These are phyloP conservation scores for Ciconia stormi DNA, from an alignment of 2,113 vertebrate species.

Conservation along the genomic window DNA sequence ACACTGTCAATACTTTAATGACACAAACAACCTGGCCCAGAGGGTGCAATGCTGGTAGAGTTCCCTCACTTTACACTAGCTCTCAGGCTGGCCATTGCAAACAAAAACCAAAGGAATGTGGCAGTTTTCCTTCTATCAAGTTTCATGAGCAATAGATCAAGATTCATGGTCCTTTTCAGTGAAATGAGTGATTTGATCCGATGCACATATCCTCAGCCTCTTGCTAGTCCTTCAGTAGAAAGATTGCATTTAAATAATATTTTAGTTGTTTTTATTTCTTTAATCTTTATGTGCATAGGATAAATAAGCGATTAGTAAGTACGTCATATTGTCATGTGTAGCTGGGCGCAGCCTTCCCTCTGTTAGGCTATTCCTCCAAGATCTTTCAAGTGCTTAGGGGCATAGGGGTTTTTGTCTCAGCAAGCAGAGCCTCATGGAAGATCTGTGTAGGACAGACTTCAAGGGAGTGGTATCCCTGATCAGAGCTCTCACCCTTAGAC, in stretches of 20 bases:
- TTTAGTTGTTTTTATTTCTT: neutral
- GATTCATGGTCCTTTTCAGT: neutral
- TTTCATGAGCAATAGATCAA: neutral
- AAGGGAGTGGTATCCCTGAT: neutral
- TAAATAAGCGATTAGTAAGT: neutral
- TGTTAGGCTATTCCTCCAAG: neutral
- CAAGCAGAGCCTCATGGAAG: neutral
- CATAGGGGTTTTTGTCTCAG: neutral
- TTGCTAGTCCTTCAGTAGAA: neutral
- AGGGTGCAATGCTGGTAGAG: neutral
- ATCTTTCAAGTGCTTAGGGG: neutral
- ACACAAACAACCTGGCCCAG: neutral
- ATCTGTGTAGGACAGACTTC: too few relatives aligned
- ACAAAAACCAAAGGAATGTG: neutral
- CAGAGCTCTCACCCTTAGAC: neutral
- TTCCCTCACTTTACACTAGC: neutral
- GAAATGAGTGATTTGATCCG: neutral
- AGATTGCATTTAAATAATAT: neutral
- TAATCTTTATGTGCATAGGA: neutral
- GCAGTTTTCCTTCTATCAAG: neutral
- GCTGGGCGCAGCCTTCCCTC: neutral
- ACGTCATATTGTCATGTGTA: fast-evolving
- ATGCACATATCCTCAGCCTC: neutral
- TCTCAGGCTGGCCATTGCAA: neutral
- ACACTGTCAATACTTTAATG: neutral